Conservation (phyloP, 2,888 invertebrate species). For the Archips crataeganus region DNA sequence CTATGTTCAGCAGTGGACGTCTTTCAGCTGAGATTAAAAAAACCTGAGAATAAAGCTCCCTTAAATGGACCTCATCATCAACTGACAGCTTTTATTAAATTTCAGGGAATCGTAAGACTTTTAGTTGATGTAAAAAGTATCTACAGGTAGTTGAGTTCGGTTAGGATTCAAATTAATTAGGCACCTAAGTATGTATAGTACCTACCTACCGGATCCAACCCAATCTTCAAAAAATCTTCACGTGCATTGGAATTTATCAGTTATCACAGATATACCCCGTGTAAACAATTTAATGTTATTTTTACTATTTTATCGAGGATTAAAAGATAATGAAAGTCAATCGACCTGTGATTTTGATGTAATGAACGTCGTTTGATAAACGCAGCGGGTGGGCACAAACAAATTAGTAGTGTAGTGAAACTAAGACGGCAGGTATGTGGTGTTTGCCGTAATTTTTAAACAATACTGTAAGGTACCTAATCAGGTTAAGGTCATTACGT, state of each 20-base stretch:
- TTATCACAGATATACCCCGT: background rate
- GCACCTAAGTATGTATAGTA: background rate
- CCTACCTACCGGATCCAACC: background rate
- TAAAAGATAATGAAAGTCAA: background rate
- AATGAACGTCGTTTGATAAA: background rate
- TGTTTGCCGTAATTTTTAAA: background rate
- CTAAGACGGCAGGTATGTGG: background rate
- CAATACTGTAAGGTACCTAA: too few species aligned
- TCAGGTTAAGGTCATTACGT: too few species aligned
- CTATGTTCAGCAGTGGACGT: too few species aligned
- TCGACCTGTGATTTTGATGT: slow-evolving; percentile 1
- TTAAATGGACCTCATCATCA: too few species aligned
- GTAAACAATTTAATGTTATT: slow-evolving; percentile 2
- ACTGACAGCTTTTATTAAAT: too few species aligned
- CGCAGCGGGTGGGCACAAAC: background rate
- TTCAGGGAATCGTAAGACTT: too few species aligned
- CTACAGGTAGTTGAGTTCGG: too few species aligned
- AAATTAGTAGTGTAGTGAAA: background rate
- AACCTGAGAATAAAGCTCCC: too few species aligned
- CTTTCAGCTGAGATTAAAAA: too few species aligned
- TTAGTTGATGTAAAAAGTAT: too few species aligned
- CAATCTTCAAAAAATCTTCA: background rate
- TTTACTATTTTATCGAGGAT: slow-evolving; percentile 2
- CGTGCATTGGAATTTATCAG: background rate
- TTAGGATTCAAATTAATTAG: too few species aligned